Conservation (phyloP, 2,113 vertebrate species). For the Sciurus niger region DNA sequence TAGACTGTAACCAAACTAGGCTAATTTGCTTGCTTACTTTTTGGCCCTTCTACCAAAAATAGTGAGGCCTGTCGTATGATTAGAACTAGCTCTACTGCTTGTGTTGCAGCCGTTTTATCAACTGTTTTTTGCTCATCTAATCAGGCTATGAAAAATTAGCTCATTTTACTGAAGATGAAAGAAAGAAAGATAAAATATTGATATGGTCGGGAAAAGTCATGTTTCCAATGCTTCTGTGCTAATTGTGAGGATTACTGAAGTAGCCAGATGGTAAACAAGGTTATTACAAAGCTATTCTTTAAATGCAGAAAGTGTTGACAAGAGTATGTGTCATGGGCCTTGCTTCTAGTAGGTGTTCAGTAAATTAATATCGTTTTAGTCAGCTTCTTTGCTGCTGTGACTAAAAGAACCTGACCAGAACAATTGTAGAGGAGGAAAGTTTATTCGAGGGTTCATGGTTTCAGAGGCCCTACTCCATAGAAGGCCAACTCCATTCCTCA, state of each 20-base stretch:
- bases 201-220: neutral
- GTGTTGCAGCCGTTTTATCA: constrained; percentile 38
- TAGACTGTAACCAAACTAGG: neutral
- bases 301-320: constrained; percentile 45
- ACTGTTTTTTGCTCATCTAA: neutral
- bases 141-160: constrained; percentile 38
- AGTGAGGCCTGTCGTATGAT: neutral
- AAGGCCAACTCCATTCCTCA: no score
- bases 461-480: no score
- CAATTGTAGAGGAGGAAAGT: no score
- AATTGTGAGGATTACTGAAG: constrained; percentile 50
- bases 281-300: constrained; percentile 42
- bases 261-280: constrained; percentile 41
- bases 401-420: no score
- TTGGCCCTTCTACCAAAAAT: neutral
- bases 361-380: constrained; percentile 7
- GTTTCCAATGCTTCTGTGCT: constrained; percentile 46
- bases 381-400: no score
- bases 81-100: neutral
- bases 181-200: neutral
- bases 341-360: constrained; percentile 8
- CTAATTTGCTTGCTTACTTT: constrained; percentile 19
- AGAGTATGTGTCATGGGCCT: neutral
- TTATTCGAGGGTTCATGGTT: no score
- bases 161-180: constrained; percentile 47